Evolutionary conservation across 2,113 vertebrate genomes (phyloP).

Genomic region (Pteropus alecto): DNA sequence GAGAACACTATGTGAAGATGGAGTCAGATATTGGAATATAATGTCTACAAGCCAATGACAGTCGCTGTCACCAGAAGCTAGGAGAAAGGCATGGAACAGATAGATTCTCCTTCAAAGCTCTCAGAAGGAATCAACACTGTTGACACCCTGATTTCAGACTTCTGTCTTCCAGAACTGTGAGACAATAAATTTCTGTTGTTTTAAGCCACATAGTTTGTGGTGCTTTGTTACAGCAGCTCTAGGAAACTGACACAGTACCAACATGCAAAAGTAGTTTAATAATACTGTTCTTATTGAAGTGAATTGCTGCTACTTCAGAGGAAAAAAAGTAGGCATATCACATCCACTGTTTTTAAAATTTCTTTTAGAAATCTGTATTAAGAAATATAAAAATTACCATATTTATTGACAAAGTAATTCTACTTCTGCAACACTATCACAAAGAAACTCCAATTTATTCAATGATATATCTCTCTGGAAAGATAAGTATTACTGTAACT

Average conservation of each 20-base stretch:
- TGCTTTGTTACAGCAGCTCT: background rate
- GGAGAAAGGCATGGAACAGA: background rate
- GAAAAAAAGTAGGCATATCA: background rate
- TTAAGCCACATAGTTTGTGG: background rate
- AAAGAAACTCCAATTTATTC: background rate
- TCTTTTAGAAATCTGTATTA: background rate
- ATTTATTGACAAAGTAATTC: background rate
- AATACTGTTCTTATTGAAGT: background rate
- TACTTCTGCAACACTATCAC: background rate
- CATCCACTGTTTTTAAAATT: background rate
- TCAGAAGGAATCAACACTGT: background rate
- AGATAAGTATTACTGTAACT: background rate
- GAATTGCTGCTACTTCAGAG: background rate
- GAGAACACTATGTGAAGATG: background rate
- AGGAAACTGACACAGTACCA: background rate
- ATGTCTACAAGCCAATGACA: background rate
- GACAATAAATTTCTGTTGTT: background rate
- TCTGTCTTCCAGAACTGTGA: background rate
- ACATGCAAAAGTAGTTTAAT: background rate
- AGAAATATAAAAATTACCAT: background rate
- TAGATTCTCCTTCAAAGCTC: background rate
- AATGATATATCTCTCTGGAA: background rate
- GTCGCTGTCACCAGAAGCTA: background rate
- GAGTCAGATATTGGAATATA: background rate
- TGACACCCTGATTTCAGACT: background rate